Evolutionary conservation across 1,140 invertebrate genomes (phyloP).

Genomic region (Hycleus phaleratus): DNA sequence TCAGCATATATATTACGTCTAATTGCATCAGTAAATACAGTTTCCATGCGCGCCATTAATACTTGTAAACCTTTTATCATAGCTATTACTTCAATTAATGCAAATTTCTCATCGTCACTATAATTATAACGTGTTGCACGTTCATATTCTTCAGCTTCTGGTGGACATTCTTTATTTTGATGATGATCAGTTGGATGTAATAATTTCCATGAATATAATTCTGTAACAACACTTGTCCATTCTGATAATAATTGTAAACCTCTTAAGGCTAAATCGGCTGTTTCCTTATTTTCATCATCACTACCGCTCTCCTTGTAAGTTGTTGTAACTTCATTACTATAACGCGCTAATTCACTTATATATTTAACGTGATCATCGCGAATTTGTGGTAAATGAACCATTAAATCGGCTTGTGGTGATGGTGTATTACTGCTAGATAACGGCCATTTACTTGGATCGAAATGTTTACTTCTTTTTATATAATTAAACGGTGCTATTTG

Average conservation of each 20-base stretch:
- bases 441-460: constrained; percentile 90
- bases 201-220: constrained; percentile 97
- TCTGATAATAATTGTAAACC: constrained; percentile 91
- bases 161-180: constrained; percentile 90
- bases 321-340: constrained; percentile 90
- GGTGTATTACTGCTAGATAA: constrained; percentile 69
- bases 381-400: constrained; percentile 91
- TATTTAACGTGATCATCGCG: constrained; percentile 96
- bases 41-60: constrained; percentile 95
- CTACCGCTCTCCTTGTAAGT: constrained; percentile 89
- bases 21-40: constrained; percentile 94
- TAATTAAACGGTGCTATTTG: constrained; percentile 99
- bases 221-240: constrained; percentile 96
- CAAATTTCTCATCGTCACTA: constrained; percentile 95
- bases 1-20: constrained; percentile 92
- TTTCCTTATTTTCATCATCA: constrained; percentile 88
- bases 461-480: constrained; percentile 91
- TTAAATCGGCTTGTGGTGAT: constrained; percentile 91
- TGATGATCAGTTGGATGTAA: constrained; percentile 97
- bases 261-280: constrained; percentile 82
- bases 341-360: constrained; percentile 91
- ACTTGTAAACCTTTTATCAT: constrained; percentile 99
- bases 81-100: constrained; percentile 95
- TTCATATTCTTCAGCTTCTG: constrained; percentile 99
- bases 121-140: constrained; percentile 98